Base-by-base conservation (phyloP, 2,888 invertebrate genomes). In the Seira musarum region DNA sequence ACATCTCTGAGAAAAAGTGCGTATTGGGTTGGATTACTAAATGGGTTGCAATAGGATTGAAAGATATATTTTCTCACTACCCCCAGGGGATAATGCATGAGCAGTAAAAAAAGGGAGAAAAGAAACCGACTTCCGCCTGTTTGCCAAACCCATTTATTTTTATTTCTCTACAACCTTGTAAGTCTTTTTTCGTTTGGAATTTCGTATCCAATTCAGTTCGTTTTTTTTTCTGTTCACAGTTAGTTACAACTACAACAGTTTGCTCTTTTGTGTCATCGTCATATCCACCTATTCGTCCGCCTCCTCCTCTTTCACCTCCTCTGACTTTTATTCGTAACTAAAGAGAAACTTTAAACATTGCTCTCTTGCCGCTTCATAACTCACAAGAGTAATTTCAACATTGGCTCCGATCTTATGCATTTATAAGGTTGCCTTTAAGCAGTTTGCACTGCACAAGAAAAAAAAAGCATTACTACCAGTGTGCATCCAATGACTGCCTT, bases 101-200 rank as follows among this genome's bases (percentile, higher is more conserved):
- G 68, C 24, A 75, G 61, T 64, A 71, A 71, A 72, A 63, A 63
- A 61, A 67, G 40, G 13, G n/a, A 17, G 40, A 40, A 63, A n/a
- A 63, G 60, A 71, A 63, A 46, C 21, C 63, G 19, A 46, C 66
- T 73, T 66, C 30, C 57, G 49, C 25, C 53, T 53, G 53, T 17
- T 57, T 65, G 68, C 74, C 74, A 75, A 75, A 67, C 61, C 67
- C 74, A 75, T 75, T 75, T 75, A 75, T 75, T 75, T 75, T 75
- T 75, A 74, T 74, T 74, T 66, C 66, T 74, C 64, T 67, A 53
- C 53, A 40, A 40, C 6, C 40, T 40, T n/a, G n/a, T 30, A 30
- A 30, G 30, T 30, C 30, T 30, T 53, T 53, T 53, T 53, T 53
- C 53, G 17, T 30, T 30, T 30, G 8, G 30, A 30, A 30, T 30